Base-by-base conservation (phyloP, 2,797 vertebrate genomes). In the Myotis myotis region DNA sequence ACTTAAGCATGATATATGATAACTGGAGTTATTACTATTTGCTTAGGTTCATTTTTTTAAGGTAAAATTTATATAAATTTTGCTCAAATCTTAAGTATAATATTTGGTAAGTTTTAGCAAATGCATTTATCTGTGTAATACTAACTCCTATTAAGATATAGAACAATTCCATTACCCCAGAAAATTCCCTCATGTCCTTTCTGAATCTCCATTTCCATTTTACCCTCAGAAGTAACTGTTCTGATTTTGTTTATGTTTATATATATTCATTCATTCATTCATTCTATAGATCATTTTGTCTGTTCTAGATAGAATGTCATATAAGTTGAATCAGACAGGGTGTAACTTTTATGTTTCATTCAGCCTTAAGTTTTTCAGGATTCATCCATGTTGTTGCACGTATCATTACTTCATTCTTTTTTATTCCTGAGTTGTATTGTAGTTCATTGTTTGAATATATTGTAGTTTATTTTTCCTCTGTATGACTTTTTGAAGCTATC, bases 41-140 rank as follows among this genome's bases (percentile, higher is more conserved):
- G 44, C 36, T 84, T 92, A 80, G 47, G 25, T 64, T 86, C 28
- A 41, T 88, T 89, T 88, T 88, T 49, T 83, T 47, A 94, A 87
- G 49, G n/a, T 87, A 87, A 92, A 55, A 55, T 71, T 81, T 87
- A 92, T 79, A 44, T 79, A 47, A 57, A 33, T 93, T 95, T 95
- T 85, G 23, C n/a, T 53, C 7, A 93, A 17, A 94, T 84, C 10
- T 83, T 85, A 93, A 78, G 10, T 91, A 71, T 81, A 20, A 60
- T 89, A 55, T 84, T 93, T 93, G 53, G 17, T 89, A 38, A 70
- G 5, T 88, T 91, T 96, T 87, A 47, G 86, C 85, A 97, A 91
- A 91, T 76, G 25, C 36, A 75, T 44, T 47, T 6, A 44, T 80
- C 53, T 36, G 0, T 95, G 28, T 91, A 81, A 53, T 16, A 9